Evolutionary conservation across 2,888 invertebrate genomes (phyloP), one percentile per base, ranked within the genome.

Genomic region (Slavum lentiscoides): DNA sequence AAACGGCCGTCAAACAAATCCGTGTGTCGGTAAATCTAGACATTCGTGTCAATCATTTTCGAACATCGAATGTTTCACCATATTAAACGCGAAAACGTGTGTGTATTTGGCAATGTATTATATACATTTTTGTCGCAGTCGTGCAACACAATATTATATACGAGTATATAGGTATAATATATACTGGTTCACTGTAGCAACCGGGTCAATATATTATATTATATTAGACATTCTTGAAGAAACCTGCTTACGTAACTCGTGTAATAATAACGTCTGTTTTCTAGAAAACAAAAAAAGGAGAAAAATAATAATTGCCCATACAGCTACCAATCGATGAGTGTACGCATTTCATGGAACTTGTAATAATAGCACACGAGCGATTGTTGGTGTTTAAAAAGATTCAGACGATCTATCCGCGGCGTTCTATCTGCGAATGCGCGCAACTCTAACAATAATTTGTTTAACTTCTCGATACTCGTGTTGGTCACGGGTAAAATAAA

Each of bases 101-200:
- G 17, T 13, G 11, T 62, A n/a, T 73, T 73, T 62, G 61, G 49
- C 13, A 73, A 73, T 49, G n/a, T n/a, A n/a, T n/a, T n/a, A 30
- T 30, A 74, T 59, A 62, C 17, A 55, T 66, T 64, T 66, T 66
- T 53, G 49, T 7, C 5, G 15, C 19, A 39, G 21, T 73, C 49
- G 19, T 15, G 55, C 64, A 66, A 74, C 17, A 39, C 55, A 30
- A 30, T 30, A 30, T 30, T 30, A 30, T 30, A 30, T 30, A n/a
- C n/a, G 30, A 30, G 30, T 30, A 30, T 30, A 30, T 30, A 1
- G 30, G n/a, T n/a, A n/a, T n/a, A n/a, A n/a, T 30, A 30, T 30
- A 30, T 30, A 55, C 39, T 17, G 55, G 19, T 23, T 55, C 21
- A 19, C 17, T 7, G 21, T 17, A 49, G 13, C 15, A 64, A 66